phyloP scores from a whole-genome alignment of 2,888 invertebrate species.

The Strigamia transsilvanica region DNA sequence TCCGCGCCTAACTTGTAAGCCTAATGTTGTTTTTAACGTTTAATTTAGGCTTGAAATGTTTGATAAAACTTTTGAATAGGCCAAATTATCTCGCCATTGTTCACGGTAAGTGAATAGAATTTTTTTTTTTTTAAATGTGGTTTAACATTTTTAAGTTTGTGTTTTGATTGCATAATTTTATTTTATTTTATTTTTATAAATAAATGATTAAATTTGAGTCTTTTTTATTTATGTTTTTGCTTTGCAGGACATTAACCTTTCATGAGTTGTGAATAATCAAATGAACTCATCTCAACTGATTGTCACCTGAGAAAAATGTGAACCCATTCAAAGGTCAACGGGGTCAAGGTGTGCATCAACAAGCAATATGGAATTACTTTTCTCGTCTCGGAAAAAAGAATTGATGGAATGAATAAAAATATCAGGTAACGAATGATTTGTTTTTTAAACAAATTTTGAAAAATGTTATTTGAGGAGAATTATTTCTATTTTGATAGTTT shows the following conservation, averaged over 20 bases:
- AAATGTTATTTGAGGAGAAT: background rate
- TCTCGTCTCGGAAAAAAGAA: background rate
- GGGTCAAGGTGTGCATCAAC: conserved; percentile 33
- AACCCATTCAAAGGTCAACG: conserved; percentile 30
- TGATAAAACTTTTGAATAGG: background rate
- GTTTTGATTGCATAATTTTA: background rate
- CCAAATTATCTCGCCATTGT: background rate
- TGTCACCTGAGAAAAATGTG: conserved; percentile 42
- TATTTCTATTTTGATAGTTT: background rate
- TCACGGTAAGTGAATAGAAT: background rate
- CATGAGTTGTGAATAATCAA: conserved; percentile 43
- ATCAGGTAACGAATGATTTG: background rate
- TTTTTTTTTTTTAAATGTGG: background rate
- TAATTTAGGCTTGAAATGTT: background rate
- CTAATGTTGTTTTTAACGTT: too few relatives aligned
- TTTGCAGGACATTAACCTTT: conserved; percentile 24
- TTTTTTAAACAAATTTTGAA: background rate
- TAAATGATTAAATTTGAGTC: background rate
- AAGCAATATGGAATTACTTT: conserved; percentile 24
- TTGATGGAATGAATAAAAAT: background rate
- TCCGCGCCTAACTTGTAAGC: too few relatives aligned
- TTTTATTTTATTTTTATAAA: background rate
- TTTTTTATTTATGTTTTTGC: background rate
- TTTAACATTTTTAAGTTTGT: background rate
- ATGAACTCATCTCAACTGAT: conserved; percentile 39